Evolutionary conservation across 2,797 vertebrate genomes (phyloP).

Genomic region (Typhlichthys subterraneus): DNA sequence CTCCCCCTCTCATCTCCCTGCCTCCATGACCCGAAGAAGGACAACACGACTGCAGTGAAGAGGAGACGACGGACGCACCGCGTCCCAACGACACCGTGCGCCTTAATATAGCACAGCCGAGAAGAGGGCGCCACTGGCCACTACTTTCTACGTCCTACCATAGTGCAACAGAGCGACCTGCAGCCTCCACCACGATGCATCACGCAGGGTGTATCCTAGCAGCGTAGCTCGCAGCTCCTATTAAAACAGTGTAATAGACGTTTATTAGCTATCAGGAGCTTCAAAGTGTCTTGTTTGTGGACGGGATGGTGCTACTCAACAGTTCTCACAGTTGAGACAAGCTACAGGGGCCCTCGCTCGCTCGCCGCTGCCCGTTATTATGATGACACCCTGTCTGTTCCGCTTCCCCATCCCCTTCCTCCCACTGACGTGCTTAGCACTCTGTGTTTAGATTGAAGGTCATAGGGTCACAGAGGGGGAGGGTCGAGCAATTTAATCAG

Average conservation of each 20-base stretch:
- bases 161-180: too few relatives aligned
- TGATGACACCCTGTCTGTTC: too few relatives aligned
- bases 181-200: not conserved
- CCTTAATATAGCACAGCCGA: conserved; percentile 46
- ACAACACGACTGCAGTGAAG: conserved; percentile 66
- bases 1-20: conserved; percentile 33
- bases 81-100: conserved; percentile 34
- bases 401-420: too few relatives aligned
- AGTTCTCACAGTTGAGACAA: conserved; percentile 7
- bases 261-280: conserved; percentile 42
- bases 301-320: conserved; percentile 12
- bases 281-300: conserved; percentile 2
- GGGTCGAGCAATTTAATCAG: conserved; percentile 7
- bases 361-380: conserved; percentile 35
- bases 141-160: too few relatives aligned
- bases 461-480: conserved; percentile 45
- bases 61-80: conserved; percentile 48
- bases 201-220: too few relatives aligned
- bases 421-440: too few relatives aligned
- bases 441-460: conserved; percentile 65
- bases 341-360: conserved; percentile 13
- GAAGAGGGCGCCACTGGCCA: conserved; percentile 7
- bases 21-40: conserved; percentile 68
- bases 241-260: conserved; percentile 15
- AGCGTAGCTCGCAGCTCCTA: not conserved